phyloP scores from a whole-genome alignment of 1,140 invertebrate genomes.

The Papilio xuthus region DNA sequence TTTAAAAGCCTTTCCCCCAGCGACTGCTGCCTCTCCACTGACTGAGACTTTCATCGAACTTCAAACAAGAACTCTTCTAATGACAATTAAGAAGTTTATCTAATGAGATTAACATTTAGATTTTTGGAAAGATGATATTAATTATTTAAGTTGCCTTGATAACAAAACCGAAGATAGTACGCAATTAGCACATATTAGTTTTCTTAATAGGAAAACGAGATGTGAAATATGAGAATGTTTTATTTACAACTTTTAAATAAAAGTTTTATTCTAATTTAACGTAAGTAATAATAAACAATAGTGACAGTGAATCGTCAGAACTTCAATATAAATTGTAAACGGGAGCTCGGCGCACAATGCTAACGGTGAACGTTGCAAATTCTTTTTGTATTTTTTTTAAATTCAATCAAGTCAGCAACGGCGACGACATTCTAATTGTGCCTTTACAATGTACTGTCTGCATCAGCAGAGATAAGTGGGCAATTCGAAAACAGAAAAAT shows the following conservation, averaged over 20 bases:
- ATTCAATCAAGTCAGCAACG: conserved; percentile 34
- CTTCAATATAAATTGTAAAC: not conserved
- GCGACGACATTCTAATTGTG: conserved; percentile 60
- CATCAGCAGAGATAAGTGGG: conserved; percentile 70
- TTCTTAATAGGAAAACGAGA: not conserved
- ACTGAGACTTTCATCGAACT: conserved; percentile 45
- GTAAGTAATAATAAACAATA: not conserved
- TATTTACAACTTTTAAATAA: too few species aligned
- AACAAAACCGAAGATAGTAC: too few species aligned
- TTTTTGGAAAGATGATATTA: not conserved
- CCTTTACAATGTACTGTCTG: conserved; percentile 59
- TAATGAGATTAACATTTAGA: conserved; percentile 41
- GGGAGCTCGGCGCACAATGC: not conserved
- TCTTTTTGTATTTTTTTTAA: conserved; percentile 1
- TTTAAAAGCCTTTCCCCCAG: conserved; percentile 52
- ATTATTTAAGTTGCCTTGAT: not conserved
- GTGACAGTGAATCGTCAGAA: not conserved
- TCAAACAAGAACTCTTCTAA: conserved; percentile 40
- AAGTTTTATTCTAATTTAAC: not conserved
- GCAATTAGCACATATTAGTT: not conserved
- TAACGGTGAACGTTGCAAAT: not conserved
- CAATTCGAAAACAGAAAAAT: conserved; percentile 67
- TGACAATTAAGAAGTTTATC: conserved; percentile 49
- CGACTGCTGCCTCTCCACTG: conserved; percentile 11
- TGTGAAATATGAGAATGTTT: too few species aligned